Conservation (phyloP, 2,888 invertebrate genomes). For the Eubasilissa splendida region DNA sequence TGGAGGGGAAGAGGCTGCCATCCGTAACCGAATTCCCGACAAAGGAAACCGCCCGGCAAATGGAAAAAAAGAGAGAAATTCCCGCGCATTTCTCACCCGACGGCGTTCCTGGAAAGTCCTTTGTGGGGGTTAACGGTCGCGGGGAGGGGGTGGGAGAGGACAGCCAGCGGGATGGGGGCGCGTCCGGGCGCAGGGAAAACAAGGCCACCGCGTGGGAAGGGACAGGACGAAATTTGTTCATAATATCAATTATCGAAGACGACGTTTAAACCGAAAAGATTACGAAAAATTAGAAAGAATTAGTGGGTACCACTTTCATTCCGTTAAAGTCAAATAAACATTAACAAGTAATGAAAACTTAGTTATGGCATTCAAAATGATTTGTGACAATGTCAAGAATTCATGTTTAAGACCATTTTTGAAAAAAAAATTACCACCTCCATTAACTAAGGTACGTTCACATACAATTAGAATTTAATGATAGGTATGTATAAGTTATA, state of each 20-base stretch:
- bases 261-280: background rate
- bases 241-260: too few species aligned
- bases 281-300: too few species aligned
- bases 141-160: background rate
- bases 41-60: conserved; percentile 36
- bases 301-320: too few species aligned
- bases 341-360: too few species aligned
- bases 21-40: conserved; percentile 40
- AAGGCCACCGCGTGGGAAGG: background rate
- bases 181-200: background rate
- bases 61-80: conserved; percentile 34
- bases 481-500: too few species aligned
- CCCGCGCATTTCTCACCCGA: conserved; percentile 32
- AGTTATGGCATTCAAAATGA: too few species aligned
- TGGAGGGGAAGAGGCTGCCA: conserved; percentile 15
- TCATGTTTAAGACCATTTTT: too few species aligned
- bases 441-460: too few species aligned
- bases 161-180: background rate
- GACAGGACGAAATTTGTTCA: background rate
- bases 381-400: too few species aligned
- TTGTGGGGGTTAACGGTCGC: background rate
- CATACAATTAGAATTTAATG: too few species aligned
- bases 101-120: conserved; percentile 36
- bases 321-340: too few species aligned
- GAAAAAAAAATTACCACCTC: too few species aligned